Evolutionary conservation across 2,797 vertebrate genomes (phyloP).

Genomic region (Chaunax sp.): DNA sequence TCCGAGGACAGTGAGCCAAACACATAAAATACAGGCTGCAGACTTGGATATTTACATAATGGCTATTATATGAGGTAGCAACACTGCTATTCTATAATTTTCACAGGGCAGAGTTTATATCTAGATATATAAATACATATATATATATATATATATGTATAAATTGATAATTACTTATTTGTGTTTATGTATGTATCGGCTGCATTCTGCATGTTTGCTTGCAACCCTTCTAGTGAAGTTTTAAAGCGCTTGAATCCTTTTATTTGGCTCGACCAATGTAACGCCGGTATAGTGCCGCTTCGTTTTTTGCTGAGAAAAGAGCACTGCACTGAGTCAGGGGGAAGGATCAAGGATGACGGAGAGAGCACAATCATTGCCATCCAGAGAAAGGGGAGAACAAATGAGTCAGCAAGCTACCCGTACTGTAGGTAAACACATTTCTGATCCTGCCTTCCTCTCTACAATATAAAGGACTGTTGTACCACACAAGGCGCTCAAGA

Average conservation of each 20-base stretch:
- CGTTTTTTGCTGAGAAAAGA: slow-evolving; percentile 68
- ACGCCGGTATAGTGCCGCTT: slow-evolving; percentile 64
- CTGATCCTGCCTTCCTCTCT: slow-evolving; percentile 44
- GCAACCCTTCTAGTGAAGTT: slow-evolving; percentile 74
- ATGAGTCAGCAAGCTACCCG: slow-evolving; percentile 52
- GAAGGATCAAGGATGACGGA: slow-evolving; percentile 29
- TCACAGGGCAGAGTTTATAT: slow-evolving; percentile 79
- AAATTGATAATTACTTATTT: slow-evolving; percentile 76
- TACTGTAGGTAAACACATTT: slow-evolving; percentile 24
- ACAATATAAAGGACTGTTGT: slow-evolving; percentile 23
- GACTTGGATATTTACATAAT: slow-evolving; percentile 76
- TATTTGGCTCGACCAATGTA: slow-evolving; percentile 74
- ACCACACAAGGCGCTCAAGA: slow-evolving; percentile 13
- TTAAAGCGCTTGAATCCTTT: slow-evolving; percentile 73
- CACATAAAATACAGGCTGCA: slow-evolving; percentile 61
- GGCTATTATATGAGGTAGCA: slow-evolving; percentile 83
- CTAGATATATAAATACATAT: slow-evolving; percentile 67
- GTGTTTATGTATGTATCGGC: slow-evolving; percentile 80
- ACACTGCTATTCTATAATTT: slow-evolving; percentile 79
- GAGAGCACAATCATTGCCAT: slow-evolving; percentile 35
- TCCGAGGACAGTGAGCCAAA: slow-evolving; percentile 53
- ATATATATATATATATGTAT: slow-evolving; percentile 59
- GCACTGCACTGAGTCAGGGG: slow-evolving; percentile 25
- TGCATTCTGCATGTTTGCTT: slow-evolving; percentile 86
- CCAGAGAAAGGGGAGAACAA: slow-evolving; percentile 41